Percentiles rank a stretch among this genome's conserved stretches.
These are phyloP conservation scores for Elymnias hypermnestra DNA, from an alignment of 1,140 invertebrate species.

Conservation along the genomic window DNA sequence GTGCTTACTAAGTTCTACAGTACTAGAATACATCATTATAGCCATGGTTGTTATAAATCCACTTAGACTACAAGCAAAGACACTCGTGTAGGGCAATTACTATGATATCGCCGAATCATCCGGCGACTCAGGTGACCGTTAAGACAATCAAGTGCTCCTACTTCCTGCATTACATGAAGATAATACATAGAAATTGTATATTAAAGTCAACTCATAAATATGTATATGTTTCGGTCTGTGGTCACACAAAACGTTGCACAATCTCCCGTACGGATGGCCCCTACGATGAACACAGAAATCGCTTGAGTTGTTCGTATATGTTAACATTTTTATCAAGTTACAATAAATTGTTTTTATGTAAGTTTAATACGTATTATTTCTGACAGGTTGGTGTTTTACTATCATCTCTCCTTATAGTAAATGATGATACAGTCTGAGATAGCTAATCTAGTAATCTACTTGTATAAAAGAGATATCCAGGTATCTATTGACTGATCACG, in stretches of 20 bases:
- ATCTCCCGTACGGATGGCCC: constrained; percentile 56
- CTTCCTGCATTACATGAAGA: constrained; percentile 69
- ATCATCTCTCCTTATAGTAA: too few relatives aligned
- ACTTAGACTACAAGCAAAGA: too few relatives aligned
- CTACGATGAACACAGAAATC: constrained; percentile 25
- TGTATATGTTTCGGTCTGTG: constrained; percentile 71
- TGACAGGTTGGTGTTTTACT: too few relatives aligned
- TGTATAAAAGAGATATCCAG: too few relatives aligned
- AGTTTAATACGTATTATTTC: too few relatives aligned
- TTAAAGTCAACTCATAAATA: constrained; percentile 73
- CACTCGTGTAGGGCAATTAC: constrained; percentile 19
- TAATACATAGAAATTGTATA: constrained; percentile 75
- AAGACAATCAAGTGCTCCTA: constrained; percentile 60
- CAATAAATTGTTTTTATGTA: too few relatives aligned
- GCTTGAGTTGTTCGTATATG: constrained; percentile 16
- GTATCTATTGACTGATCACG: too few relatives aligned
- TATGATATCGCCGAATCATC: constrained; percentile 49
- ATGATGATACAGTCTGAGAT: too few relatives aligned
- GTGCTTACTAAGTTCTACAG: too few relatives aligned
- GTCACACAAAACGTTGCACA: constrained; percentile 67
- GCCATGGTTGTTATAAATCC: too few relatives aligned
- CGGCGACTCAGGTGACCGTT: constrained; percentile 52
- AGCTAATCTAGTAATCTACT: too few relatives aligned
- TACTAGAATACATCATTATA: too few relatives aligned
- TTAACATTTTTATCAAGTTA: not conserved